These are phyloP conservation scores for Drosophila arizonae DNA, from an alignment of 1,140 invertebrate species.

Conservation along the genomic window DNA sequence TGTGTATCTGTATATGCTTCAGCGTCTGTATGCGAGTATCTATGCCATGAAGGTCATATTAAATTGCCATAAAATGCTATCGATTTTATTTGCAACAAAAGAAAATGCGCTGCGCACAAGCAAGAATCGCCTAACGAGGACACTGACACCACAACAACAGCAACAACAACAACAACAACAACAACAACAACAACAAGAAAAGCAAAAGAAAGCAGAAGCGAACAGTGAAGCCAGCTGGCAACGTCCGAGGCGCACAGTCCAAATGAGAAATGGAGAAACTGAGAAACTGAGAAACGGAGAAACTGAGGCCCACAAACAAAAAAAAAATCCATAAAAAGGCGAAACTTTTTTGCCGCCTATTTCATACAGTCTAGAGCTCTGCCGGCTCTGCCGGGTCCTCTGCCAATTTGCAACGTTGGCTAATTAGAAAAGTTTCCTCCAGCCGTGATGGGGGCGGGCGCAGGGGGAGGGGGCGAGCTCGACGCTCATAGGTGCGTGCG, in stretches of 20 bases:
- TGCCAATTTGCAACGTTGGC: constrained; percentile 44
- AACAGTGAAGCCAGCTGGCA: constrained; percentile 35
- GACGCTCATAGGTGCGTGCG: constrained; percentile 65
- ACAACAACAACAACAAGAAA: constrained; percentile 15
- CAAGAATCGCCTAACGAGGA: constrained; percentile 78
- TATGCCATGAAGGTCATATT: constrained; percentile 83
- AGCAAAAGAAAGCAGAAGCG: constrained; percentile 2
- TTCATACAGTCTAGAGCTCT: neutral
- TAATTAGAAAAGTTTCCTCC: constrained; percentile 67
- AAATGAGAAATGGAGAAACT: constrained; percentile 6
- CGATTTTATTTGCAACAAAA: constrained; percentile 82
- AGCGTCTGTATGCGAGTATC: constrained; percentile 54
- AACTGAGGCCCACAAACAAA: constrained; percentile 12
- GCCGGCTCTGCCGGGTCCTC: neutral
- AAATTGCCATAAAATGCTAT: constrained; percentile 83
- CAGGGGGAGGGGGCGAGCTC: constrained; percentile 16
- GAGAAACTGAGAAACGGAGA: constrained; percentile 14
- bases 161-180: constrained; percentile 24
- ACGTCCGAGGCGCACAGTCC: constrained; percentile 1
- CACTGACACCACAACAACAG: constrained; percentile 70
- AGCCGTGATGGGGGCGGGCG: too few relatives aligned
- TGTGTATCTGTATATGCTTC: constrained; percentile 13
- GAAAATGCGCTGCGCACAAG: constrained; percentile 79
- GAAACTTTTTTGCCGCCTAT: constrained; percentile 56
- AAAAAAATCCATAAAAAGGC: constrained; percentile 75